Percentiles rank a stretch among this genome's conserved stretches.
Evolutionary conservation across 2,888 invertebrate genomes (phyloP).

Genomic region (Drosophila parthenogenetica): DNA sequence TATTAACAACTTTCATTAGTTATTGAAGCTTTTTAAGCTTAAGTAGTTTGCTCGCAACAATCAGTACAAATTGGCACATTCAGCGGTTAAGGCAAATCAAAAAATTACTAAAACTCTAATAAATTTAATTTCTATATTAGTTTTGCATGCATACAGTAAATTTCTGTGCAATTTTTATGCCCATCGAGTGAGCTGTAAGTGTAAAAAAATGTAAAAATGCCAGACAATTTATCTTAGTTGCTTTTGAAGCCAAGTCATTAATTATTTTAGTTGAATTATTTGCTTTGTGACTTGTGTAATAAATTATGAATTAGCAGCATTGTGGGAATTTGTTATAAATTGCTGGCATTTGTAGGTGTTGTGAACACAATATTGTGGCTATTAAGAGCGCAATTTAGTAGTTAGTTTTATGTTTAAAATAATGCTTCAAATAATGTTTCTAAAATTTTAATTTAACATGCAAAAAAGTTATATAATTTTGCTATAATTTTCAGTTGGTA

Average conservation of each 20-base stretch:
- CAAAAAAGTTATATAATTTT: no score
- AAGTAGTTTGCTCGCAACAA: no score
- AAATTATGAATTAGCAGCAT: slow-evolving; percentile 3
- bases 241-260: not conserved
- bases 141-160: not conserved
- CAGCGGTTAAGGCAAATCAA: slow-evolving; percentile 5
- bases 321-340: slow-evolving; percentile 13
- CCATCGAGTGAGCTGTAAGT: slow-evolving; percentile 43
- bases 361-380: not conserved
- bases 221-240: not conserved
- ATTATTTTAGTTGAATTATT: not conserved
- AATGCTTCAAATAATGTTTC: no score
- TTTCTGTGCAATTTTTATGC: slow-evolving; percentile 15
- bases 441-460: no score
- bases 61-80: slow-evolving; percentile 16
- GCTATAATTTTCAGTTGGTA: no score
- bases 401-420: not conserved
- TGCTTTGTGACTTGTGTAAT: slow-evolving; percentile 7
- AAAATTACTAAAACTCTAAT: not conserved
- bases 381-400: not conserved
- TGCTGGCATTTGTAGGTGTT: not conserved
- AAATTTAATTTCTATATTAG: not conserved
- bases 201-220: not conserved
- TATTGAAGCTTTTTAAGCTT: slow-evolving; percentile 25
- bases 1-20: slow-evolving; percentile 2